Evolutionary conservation across 2,797 vertebrate species (phyloP).

Genomic region (Rhinatrema bivittatum): DNA sequence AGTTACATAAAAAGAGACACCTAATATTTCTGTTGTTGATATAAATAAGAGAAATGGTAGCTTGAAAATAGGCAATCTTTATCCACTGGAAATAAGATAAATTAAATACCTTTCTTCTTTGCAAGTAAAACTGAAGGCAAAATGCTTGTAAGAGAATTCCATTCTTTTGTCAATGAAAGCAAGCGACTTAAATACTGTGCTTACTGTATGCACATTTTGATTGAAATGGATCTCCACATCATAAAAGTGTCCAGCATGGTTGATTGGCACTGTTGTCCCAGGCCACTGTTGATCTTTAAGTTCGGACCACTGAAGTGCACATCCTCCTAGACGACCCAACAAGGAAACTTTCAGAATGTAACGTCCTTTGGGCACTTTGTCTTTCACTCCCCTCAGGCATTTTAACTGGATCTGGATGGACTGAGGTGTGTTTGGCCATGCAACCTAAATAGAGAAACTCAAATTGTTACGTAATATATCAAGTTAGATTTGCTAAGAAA

Average conservation of each 20-base stretch:
- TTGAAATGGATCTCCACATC: conserved; percentile 70
- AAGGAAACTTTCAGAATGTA: conserved; percentile 71
- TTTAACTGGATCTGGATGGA: conserved; percentile 65
- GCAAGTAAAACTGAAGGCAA: too few species aligned
- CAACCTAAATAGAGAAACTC: conserved; percentile 42
- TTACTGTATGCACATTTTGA: conserved; percentile 73
- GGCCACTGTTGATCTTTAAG: conserved; percentile 42
- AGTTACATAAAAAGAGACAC: conserved; percentile 45
- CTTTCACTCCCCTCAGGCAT: conserved; percentile 74
- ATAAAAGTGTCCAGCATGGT: conserved; percentile 67
- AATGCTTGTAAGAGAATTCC: too few species aligned
- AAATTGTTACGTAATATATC: conserved; percentile 23
- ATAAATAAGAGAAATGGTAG: too few species aligned
- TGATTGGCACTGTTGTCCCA: conserved; percentile 45
- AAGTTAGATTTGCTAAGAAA: conserved; percentile 18
- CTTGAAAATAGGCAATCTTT: too few species aligned
- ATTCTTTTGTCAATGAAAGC: too few species aligned
- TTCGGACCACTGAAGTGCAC: conserved; percentile 37
- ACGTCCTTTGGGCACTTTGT: conserved; percentile 75
- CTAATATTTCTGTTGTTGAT: too few species aligned
- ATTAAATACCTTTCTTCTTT: too few species aligned
- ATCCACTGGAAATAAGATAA: too few species aligned
- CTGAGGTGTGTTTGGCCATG: conserved; percentile 38
- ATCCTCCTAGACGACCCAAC: conserved; percentile 58
- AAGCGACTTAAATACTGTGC: conserved; percentile 29